phyloP scores from a whole-genome alignment of 2,888 invertebrate species.

The Dioctria rufipes region DNA sequence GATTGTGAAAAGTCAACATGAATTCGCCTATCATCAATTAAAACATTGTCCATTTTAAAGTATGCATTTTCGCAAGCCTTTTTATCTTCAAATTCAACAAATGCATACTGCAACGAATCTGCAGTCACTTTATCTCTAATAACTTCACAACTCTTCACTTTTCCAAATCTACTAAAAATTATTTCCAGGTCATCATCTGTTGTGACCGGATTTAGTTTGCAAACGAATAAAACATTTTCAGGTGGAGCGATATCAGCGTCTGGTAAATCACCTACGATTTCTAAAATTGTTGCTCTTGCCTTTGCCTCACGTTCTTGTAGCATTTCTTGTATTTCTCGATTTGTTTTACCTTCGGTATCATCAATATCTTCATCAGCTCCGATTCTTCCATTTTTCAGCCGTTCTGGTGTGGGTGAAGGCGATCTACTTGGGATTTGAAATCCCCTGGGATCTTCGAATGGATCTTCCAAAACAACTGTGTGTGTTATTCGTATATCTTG shows the following conservation, averaged over 20 bases:
- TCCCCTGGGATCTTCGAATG: constrained; percentile 89
- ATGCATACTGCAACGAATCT: constrained; percentile 98
- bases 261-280: constrained; percentile 98
- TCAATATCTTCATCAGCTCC: constrained; percentile 95
- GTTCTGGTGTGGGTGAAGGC: constrained; percentile 89
- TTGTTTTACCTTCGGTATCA: constrained; percentile 88
- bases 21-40: constrained; percentile 98
- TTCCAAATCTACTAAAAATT: constrained; percentile 97
- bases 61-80: constrained; percentile 97
- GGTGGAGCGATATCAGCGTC: constrained; percentile 98
- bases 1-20: constrained; percentile 99
- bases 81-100: constrained; percentile 95
- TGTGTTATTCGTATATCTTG: constrained; percentile 97
- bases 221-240: constrained; percentile 99
- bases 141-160: constrained; percentile 94
- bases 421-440: constrained; percentile 86
- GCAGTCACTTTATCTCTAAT: constrained; percentile 93
- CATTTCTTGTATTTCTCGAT: constrained; percentile 88
- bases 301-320: constrained; percentile 93
- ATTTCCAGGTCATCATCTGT: constrained; percentile 97
- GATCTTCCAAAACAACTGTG: constrained; percentile 96
- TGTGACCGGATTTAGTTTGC: constrained; percentile 98
- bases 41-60: constrained; percentile 99
- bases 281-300: constrained; percentile 96
- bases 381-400: constrained; percentile 87